phyloP scores from a whole-genome alignment of 2,113 vertebrate genomes.

The Scatophagus argus region DNA sequence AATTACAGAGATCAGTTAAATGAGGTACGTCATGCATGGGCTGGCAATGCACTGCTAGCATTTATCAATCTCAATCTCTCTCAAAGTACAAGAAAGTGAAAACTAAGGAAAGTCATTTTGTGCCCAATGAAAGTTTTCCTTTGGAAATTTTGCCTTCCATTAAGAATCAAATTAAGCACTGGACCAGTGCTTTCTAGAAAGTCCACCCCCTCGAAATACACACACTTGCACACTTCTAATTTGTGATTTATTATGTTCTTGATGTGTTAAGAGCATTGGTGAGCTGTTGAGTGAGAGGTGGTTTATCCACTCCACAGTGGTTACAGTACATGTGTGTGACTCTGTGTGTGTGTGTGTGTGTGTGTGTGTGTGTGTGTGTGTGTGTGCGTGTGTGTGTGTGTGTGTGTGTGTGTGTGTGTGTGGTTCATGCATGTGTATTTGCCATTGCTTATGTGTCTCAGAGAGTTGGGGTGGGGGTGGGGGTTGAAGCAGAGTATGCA shows the following conservation, averaged over 20 bases:
- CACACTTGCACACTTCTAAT: slow-evolving; percentile 60
- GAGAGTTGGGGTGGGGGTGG: too few relatives aligned
- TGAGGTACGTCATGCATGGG: slow-evolving; percentile 73
- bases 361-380: slow-evolving; percentile 20
- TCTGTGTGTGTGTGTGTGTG: slow-evolving; percentile 26
- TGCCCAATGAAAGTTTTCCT: slow-evolving; percentile 85
- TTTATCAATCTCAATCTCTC: slow-evolving; percentile 84
- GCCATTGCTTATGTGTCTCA: slow-evolving; percentile 25
- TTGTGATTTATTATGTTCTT: slow-evolving; percentile 83
- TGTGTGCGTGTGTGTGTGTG: too few relatives aligned
- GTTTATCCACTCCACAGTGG: slow-evolving; percentile 56
- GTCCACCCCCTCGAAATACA: slow-evolving; percentile 48
- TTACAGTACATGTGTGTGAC: slow-evolving; percentile 16
- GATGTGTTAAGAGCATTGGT: slow-evolving; percentile 61
- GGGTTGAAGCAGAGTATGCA: slow-evolving; percentile 44
- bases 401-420: slow-evolving; percentile 20
- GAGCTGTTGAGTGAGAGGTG: slow-evolving; percentile 52
- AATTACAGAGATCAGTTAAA: slow-evolving; percentile 77
- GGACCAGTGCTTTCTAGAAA: slow-evolving; percentile 75
- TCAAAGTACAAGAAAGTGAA: slow-evolving; percentile 75
- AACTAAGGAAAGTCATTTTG: slow-evolving; percentile 82
- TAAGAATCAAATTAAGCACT: slow-evolving; percentile 83
- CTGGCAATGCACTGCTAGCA: slow-evolving; percentile 67
- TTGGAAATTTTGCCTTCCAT: slow-evolving; percentile 82
- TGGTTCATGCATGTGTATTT: slow-evolving; percentile 22